These are phyloP conservation scores for Rhynchomys soricoides DNA, from an alignment of 2,113 vertebrate genomes.

Conservation along the genomic window DNA sequence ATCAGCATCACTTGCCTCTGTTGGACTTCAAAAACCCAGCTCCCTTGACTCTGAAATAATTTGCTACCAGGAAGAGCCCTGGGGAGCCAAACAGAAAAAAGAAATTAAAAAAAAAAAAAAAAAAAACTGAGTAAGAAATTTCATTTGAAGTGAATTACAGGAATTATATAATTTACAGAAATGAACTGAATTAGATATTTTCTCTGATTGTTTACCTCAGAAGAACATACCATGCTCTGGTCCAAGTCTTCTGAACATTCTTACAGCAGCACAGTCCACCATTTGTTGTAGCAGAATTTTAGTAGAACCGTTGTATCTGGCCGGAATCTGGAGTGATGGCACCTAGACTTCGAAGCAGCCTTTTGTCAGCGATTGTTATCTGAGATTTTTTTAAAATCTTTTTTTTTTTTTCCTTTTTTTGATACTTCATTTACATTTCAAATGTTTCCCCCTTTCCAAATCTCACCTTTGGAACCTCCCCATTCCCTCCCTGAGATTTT, in stretches of 20 bases:
- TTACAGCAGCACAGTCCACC: not conserved
- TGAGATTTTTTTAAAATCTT: too few relatives aligned
- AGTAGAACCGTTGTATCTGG: too few relatives aligned
- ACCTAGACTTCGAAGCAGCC: too few relatives aligned
- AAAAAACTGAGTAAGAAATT: slow-evolving; percentile 52
- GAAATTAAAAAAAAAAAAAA: too few relatives aligned
- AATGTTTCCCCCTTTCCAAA: too few relatives aligned
- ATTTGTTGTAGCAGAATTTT: not conserved
- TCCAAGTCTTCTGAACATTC: not conserved
- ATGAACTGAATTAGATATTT: slow-evolving; percentile 58
- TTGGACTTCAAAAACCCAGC: slow-evolving; percentile 37
- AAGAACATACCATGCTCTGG: not conserved
- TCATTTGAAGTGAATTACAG: slow-evolving; percentile 64
- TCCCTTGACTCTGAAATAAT: slow-evolving; percentile 21
- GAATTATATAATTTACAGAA: slow-evolving; percentile 66
- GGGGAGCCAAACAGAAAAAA: slow-evolving; percentile 42
- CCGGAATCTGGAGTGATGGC: too few relatives aligned
- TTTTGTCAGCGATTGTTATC: too few relatives aligned
- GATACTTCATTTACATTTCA: too few relatives aligned
- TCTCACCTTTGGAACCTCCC: too few relatives aligned
- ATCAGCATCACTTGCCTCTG: slow-evolving; percentile 2
- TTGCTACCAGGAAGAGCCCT: not conserved
- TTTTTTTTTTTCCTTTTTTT: too few relatives aligned
- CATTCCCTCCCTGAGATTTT: too few relatives aligned
- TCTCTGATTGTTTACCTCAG: not conserved